Conservation (phyloP, 2,888 invertebrate genomes). For the Nemotelus pantherinus region DNA sequence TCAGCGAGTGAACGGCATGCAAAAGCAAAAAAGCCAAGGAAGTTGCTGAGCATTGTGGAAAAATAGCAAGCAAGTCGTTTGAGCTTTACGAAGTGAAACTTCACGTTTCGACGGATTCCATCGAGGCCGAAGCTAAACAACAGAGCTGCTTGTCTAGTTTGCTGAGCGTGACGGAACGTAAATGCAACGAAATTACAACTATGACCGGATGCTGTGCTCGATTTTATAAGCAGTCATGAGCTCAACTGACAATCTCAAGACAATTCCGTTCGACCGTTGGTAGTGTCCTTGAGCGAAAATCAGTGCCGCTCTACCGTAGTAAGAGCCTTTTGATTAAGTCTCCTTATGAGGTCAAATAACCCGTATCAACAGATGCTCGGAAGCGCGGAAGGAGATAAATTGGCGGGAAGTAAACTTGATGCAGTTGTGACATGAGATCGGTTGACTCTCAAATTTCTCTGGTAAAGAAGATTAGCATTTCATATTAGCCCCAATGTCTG, state of each 20-base stretch:
- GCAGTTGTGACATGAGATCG: no score
- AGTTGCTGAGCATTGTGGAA: constrained; percentile 3
- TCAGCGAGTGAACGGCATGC: background rate
- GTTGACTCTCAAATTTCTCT: no score
- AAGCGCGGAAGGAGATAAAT: no score
- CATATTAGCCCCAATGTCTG: no score
- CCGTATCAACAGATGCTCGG: no score
- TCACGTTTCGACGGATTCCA: constrained; percentile 1
- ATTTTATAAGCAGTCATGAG: background rate
- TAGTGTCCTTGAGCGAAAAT: background rate
- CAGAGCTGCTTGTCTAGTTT: constrained; percentile 15
- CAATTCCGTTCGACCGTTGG: background rate
- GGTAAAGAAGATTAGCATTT: no score
- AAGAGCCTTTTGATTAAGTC: no score
- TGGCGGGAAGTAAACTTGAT: no score
- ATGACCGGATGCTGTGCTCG: no score
- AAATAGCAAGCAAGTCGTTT: constrained; percentile 12
- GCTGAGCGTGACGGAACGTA: constrained; percentile 33
- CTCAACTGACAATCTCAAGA: constrained; percentile 4
- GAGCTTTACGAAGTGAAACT: constrained; percentile 23
- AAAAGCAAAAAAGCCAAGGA: background rate
- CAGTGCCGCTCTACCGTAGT: background rate
- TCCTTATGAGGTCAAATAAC: no score
- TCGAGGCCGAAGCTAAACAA: background rate
- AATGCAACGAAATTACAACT: constrained; percentile 32